A percentile compares a stretch with the other conserved stretches of the same genome.
These are phyloP conservation scores for Paelopatides confundens DNA, from an alignment of 53 echinoderm and acorn worm genomes.

Conservation along the genomic window DNA sequence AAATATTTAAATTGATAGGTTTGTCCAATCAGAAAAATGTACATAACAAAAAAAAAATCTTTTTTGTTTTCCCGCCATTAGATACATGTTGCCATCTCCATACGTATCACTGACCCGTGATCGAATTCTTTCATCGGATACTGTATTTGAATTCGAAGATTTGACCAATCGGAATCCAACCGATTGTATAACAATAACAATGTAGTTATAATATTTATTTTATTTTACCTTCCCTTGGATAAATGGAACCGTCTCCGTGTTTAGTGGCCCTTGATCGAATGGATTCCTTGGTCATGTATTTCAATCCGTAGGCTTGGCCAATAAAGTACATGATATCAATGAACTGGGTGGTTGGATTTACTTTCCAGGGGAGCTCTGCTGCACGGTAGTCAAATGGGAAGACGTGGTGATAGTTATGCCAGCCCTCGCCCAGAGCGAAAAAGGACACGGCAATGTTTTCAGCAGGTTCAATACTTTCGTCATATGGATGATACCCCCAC, in stretches of 20 bases:
- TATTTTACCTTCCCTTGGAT: neutral
- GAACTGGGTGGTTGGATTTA: constrained; percentile 27
- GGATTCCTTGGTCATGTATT: neutral
- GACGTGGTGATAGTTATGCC: no score
- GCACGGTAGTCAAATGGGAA: constrained; percentile 24
- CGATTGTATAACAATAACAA: no score
- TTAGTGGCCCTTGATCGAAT: neutral
- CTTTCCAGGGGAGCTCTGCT: neutral
- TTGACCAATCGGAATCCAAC: no score
- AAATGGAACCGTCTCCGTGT: neutral
- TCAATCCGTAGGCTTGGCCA: neutral
- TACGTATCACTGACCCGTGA: no score
- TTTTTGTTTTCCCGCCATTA: no score
- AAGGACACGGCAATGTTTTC: neutral
- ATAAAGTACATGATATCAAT: neutral
- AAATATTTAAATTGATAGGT: no score
- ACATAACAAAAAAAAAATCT: no score
- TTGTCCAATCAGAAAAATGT: no score
- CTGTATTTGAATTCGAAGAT: no score
- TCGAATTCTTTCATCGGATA: no score
- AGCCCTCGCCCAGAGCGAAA: neutral
- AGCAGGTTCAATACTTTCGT: neutral
- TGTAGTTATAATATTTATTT: no score
- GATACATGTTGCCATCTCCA: no score
- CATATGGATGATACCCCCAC: neutral